Evolutionary conservation across 2,113 vertebrate species (phyloP).

Genomic region (Todiramphus chloris): DNA sequence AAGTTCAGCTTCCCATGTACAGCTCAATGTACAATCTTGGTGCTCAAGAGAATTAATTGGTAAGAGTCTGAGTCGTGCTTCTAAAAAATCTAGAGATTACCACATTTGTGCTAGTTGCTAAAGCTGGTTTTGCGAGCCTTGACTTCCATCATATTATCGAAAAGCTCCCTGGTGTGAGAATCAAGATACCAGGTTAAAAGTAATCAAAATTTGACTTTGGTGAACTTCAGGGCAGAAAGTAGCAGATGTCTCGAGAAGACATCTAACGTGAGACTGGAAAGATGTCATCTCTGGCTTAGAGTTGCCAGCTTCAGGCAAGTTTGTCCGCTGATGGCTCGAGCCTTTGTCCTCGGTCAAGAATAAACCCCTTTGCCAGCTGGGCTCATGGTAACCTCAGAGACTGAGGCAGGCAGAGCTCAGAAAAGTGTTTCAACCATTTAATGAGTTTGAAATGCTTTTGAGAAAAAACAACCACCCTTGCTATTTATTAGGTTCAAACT

Average conservation of each 20-base stretch:
- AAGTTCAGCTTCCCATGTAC: background rate
- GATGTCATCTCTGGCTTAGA: background rate
- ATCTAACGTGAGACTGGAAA: background rate
- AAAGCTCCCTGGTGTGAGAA: background rate
- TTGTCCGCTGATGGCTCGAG: background rate
- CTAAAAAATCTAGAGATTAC: background rate
- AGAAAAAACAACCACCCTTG: background rate
- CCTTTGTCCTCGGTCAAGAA: background rate
- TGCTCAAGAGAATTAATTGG: background rate
- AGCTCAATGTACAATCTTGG: background rate
- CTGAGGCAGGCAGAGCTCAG: background rate
- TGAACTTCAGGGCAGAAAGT: background rate
- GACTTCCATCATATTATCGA: background rate
- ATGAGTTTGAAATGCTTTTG: background rate
- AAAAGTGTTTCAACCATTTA: background rate
- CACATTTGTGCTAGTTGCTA: background rate
- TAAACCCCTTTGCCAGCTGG: background rate
- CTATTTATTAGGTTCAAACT: background rate
- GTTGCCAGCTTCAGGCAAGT: background rate
- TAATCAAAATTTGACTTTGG: background rate
- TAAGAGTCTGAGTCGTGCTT: background rate
- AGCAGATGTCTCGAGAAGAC: background rate
- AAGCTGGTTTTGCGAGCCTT: background rate
- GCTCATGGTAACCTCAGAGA: background rate
- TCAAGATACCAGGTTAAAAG: background rate